These are phyloP conservation scores for Branchellion lobata DNA, from an alignment of 2,888 invertebrate species.

Conservation along the genomic window DNA sequence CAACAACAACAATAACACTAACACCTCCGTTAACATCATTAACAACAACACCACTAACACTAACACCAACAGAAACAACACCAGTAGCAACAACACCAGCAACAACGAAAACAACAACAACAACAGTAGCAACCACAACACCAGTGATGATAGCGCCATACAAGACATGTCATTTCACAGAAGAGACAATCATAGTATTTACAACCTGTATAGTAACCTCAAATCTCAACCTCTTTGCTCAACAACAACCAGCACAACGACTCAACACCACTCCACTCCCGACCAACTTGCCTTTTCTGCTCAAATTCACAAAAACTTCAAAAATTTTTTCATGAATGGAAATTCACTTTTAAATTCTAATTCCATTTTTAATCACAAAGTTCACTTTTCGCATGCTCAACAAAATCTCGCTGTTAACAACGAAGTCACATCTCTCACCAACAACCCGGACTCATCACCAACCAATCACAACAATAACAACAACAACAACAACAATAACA, in stretches of 20 bases:
- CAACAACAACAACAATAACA: background rate
- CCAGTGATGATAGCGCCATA: conserved; percentile 42
- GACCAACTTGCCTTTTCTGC: background rate
- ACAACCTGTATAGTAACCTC: background rate
- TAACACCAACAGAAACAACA: background rate
- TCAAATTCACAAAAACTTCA: background rate
- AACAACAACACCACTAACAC: background rate
- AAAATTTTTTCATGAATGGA: background rate
- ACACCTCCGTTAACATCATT: background rate
- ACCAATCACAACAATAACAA: background rate
- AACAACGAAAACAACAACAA: background rate
- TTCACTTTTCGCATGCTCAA: background rate
- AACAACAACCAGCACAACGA: background rate
- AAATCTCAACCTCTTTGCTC: background rate
- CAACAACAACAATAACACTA: background rate
- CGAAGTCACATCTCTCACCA: background rate
- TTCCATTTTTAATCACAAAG: background rate
- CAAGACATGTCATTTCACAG: conserved; percentile 43
- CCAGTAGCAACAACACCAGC: background rate
- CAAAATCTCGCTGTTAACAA: background rate
- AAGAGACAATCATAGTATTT: background rate
- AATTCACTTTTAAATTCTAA: conserved; percentile 5
- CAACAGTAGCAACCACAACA: background rate
- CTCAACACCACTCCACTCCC: background rate
- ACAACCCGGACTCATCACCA: background rate